Evolutionary conservation across 2,113 vertebrate genomes (phyloP).

Genomic region (Lophura nycthemera): DNA sequence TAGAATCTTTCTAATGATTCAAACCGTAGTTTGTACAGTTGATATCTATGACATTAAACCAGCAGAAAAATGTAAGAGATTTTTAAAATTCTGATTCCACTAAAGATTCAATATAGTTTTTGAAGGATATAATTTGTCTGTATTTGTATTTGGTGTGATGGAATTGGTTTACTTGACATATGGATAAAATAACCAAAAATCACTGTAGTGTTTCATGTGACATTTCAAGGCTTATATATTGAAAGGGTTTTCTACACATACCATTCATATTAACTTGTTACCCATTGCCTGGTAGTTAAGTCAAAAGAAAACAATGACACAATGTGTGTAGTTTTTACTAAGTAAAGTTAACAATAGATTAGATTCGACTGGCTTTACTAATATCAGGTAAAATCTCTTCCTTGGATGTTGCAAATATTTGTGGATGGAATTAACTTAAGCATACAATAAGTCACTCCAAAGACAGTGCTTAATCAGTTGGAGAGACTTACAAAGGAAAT

Average conservation of each 20-base stretch:
- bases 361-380: constrained; percentile 17
- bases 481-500: constrained; percentile 52
- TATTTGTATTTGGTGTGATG: constrained; percentile 28
- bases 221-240: background rate
- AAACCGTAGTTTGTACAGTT: constrained; percentile 25
- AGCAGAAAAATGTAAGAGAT: constrained; percentile 4
- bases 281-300: background rate
- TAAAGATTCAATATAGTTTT: background rate
- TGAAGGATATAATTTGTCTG: background rate
- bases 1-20: background rate
- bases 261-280: background rate
- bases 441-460: constrained; percentile 60
- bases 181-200: background rate
- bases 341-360: background rate
- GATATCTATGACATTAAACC: constrained; percentile 51
- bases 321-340: background rate
- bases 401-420: constrained; percentile 59
- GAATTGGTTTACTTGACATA: constrained; percentile 1
- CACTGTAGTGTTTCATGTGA: background rate
- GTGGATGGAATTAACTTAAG: constrained; percentile 60
- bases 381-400: constrained; percentile 4
- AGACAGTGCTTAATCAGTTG: constrained; percentile 48
- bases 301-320: background rate
- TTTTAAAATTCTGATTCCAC: constrained; percentile 37
- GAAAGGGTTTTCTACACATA: background rate